phyloP scores from a whole-genome alignment of 2,797 vertebrate genomes.

The Acrocephalus scirpaceus region DNA sequence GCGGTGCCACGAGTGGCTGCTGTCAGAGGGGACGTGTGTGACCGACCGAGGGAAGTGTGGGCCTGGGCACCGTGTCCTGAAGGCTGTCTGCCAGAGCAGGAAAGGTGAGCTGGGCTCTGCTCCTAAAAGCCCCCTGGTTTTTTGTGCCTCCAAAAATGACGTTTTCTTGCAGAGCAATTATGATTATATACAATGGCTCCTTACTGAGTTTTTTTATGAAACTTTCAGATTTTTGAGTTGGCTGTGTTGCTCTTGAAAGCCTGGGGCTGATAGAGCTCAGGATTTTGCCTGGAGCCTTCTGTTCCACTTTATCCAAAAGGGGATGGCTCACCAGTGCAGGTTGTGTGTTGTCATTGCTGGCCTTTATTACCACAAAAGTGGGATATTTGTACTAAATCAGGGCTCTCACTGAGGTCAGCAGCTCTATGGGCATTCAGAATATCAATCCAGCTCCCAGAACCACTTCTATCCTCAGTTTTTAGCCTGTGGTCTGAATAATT shows the following conservation, averaged over 20 bases:
- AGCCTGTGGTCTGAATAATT: background rate
- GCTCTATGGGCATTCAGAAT: background rate
- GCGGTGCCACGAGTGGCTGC: constrained; percentile 83
- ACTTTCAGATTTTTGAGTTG: background rate
- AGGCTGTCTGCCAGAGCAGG: constrained; percentile 79
- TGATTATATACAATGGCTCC: background rate
- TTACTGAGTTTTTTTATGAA: background rate
- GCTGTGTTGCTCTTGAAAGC: background rate
- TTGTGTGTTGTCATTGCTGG: background rate
- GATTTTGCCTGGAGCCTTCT: background rate
- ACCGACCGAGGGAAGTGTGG: constrained; percentile 83
- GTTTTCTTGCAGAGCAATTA: background rate
- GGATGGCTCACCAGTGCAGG: background rate
- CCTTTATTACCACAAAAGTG: background rate
- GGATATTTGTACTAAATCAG: background rate
- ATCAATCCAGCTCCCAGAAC: background rate
- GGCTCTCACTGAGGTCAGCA: background rate
- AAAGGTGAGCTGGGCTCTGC: constrained; percentile 76
- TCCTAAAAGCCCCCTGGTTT: background rate
- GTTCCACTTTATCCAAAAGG: background rate
- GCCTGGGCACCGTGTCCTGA: constrained; percentile 79
- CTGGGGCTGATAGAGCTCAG: background rate
- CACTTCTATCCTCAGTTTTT: background rate
- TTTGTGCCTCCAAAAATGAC: background rate
- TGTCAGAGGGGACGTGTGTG: constrained; percentile 79